A percentile compares a stretch with the other conserved stretches of the same genome.
Conservation (phyloP, 2,113 vertebrate genomes). For the Sceloporus tristichus region DNA sequence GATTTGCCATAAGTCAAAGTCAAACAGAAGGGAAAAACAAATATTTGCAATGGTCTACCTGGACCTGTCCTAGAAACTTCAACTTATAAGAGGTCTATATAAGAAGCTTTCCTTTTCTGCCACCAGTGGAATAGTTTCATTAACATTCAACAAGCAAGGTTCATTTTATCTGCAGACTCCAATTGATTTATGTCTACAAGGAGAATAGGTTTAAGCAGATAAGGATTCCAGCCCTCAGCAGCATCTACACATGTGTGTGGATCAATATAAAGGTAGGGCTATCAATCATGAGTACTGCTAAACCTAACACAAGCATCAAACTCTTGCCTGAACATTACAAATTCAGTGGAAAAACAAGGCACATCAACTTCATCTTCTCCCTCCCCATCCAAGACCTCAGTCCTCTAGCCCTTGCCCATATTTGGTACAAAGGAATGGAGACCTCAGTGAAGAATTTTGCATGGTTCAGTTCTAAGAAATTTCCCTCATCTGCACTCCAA, state of each 20-base stretch:
- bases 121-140: background rate
- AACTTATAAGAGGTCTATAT: background rate
- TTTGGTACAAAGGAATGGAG: background rate
- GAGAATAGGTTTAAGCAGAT: constrained; percentile 2
- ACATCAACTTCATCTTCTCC: background rate
- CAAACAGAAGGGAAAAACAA: no score
- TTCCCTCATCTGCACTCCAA: background rate
- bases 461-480: background rate
- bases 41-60: constrained; percentile 10
- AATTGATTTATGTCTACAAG: background rate
- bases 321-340: background rate
- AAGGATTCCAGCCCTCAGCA: background rate
- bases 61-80: constrained; percentile 9
- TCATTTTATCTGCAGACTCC: constrained; percentile 21
- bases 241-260: background rate
- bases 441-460: background rate
- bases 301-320: background rate
- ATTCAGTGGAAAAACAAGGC: rapidly evolving
- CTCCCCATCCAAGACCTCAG: background rate
- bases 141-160: background rate
- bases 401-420: constrained; percentile 18
- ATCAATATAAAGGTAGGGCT: background rate
- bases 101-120: constrained; percentile 11
- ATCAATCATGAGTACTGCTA: background rate
- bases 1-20: no score